A percentile compares a stretch with the other conserved stretches of the same genome.
Conservation (phyloP, 2,113 vertebrate genomes). For the Calonectris borealis region DNA sequence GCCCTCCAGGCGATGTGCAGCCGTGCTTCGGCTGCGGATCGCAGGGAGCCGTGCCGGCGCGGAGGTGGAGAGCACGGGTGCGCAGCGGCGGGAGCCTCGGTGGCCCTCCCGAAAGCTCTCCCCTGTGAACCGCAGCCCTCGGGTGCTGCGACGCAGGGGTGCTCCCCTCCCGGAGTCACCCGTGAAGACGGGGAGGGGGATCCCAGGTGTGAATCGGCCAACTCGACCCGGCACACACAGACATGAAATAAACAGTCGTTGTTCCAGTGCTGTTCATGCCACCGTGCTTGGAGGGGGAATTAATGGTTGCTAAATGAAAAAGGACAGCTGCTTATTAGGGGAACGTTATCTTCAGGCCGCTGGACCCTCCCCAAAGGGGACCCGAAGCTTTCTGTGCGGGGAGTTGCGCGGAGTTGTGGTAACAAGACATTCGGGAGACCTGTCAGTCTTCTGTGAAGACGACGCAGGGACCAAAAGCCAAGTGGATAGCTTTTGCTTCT, state of each 20-base stretch:
- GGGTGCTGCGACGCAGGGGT: too few species aligned
- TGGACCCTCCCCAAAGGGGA: not conserved
- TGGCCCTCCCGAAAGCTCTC: not conserved
- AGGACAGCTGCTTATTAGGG: not conserved
- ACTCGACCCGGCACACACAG: not conserved
- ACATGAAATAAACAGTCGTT: accelerated
- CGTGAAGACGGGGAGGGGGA: accelerated
- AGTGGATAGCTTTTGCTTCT: not conserved
- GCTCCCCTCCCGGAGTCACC: too few species aligned
- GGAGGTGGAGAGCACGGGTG: not conserved
- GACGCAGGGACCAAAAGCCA: not conserved
- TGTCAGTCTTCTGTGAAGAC: not conserved
- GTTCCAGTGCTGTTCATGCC: not conserved
- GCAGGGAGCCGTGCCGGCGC: not conserved
- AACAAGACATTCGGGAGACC: accelerated
- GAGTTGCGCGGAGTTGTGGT: not conserved
- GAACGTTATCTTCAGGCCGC: not conserved
- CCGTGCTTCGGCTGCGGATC: not conserved
- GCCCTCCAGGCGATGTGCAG: not conserved
- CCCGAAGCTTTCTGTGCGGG: accelerated
- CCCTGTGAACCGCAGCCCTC: not conserved
- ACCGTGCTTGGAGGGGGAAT: accelerated
- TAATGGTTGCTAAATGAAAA: not conserved
- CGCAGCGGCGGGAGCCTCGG: not conserved
- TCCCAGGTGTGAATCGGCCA: not conserved